A percentile compares a stretch with the other conserved stretches of the same genome.
These are phyloP conservation scores for Neoitamus cyanurus DNA, from an alignment of 2,888 invertebrate species.

Conservation along the genomic window DNA sequence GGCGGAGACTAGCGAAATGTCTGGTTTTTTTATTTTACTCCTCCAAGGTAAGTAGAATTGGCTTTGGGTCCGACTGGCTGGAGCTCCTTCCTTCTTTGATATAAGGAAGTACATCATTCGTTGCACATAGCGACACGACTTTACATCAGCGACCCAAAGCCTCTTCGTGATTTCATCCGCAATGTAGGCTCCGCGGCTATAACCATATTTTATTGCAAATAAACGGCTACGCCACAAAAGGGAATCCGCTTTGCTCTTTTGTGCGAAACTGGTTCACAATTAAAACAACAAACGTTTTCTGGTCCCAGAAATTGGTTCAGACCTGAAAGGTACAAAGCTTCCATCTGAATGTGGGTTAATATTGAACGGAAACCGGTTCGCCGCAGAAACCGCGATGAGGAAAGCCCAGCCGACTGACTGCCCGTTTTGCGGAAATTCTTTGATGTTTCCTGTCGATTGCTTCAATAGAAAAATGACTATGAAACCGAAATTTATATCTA, in stretches of 20 bases:
- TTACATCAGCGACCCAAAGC: neutral
- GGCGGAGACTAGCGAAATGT: neutral
- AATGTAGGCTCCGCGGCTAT: neutral
- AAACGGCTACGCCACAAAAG: neutral
- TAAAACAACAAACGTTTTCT: neutral
- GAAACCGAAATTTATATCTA: neutral
- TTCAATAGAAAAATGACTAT: neutral
- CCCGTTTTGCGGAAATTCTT: neutral
- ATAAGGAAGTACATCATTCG: conserved; percentile 12
- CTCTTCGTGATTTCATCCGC: neutral
- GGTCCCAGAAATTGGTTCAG: neutral
- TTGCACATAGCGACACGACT: neutral
- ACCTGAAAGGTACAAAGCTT: neutral
- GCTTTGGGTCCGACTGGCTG: neutral
- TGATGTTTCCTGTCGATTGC: neutral
- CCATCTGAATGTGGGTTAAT: conserved; percentile 5
- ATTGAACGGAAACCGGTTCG: neutral
- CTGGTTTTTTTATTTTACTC: neutral
- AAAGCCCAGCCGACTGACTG: neutral
- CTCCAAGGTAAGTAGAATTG: conserved; percentile 23
- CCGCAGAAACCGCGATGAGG: neutral
- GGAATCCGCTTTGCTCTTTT: neutral
- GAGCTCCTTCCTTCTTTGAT: conserved; percentile 13
- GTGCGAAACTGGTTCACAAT: neutral
- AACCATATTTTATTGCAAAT: neutral